Conservation (phyloP, 2,888 invertebrate species). For the Axea sp. region DNA sequence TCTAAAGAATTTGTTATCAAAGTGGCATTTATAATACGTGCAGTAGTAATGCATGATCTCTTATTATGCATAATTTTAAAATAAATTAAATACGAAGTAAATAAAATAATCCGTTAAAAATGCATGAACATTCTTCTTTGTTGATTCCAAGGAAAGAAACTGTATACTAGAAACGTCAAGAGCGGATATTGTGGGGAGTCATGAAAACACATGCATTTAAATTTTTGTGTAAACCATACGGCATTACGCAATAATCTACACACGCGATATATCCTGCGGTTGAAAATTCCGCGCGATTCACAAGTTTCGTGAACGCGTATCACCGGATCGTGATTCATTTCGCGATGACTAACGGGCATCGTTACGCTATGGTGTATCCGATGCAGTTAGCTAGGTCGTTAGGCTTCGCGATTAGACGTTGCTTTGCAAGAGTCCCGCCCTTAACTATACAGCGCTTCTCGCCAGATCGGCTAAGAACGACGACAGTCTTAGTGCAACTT, state of each 20-base stretch:
- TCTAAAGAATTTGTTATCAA: too few species aligned
- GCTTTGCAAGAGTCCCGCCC: constrained; percentile 40
- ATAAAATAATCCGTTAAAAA: too few species aligned
- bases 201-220: constrained; percentile 5
- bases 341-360: constrained; percentile 56
- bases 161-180: constrained; percentile 10
- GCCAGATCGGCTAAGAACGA: constrained; percentile 16
- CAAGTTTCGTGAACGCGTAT: constrained; percentile 47
- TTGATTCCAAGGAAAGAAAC: constrained; percentile 11
- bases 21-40: too few species aligned
- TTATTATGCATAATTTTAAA: too few species aligned
- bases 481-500: constrained; percentile 32
- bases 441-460: constrained; percentile 35
- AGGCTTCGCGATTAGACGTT: constrained; percentile 52
- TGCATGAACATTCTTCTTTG: too few species aligned
- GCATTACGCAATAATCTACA: constrained; percentile 36
- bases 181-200: constrained; percentile 9
- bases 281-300: constrained; percentile 20
- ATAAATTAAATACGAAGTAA: too few species aligned
- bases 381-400: constrained; percentile 59
- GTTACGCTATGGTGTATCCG: constrained; percentile 46
- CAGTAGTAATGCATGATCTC: too few species aligned
- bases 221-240: constrained; percentile 21
- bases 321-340: constrained; percentile 53
- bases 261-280: constrained; percentile 31